Evolutionary conservation across 2,113 vertebrate species (phyloP), one percentile per base, ranked within the genome.

Genomic region (Odocoileus hemionus): DNA sequence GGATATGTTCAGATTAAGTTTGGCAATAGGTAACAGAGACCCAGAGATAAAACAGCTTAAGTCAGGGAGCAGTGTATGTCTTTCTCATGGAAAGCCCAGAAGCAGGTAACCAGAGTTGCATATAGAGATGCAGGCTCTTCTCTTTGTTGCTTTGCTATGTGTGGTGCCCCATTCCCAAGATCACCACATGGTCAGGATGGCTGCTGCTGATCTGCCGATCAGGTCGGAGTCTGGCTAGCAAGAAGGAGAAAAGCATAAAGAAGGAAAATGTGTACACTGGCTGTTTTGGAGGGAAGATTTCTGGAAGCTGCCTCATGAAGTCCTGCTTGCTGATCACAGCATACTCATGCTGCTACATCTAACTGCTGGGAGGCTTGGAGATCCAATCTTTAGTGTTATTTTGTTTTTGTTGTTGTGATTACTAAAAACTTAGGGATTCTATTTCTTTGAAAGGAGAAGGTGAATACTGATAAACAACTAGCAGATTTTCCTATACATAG

Each of bases 81-180:
- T 78, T 94, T 94, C 30, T 94, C 6, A 14, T 64, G 52, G 33
- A 61, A 61, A 84, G 43, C n/a, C 4, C 19, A 28, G 30, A 89
- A 28, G 0, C 25, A 58, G n/a, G 74, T 79, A 23, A 1, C 28
- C 1, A 7, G 39, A 6, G 1, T 79, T 21, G 7, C 54, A 3
- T 11, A 12, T 33, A 14, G 47, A 92, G 33, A 70, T 33, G 6
- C 5, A 13, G 1, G 11, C 19, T 87, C 45, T 78, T 50, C 30
- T n/a, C 10, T 23, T 8, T 52, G 12, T 76, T 45, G 12, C 79
- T 84, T 79, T 89, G 54, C 25, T 25, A 0, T 5, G 8, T 52
- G 57, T 55, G 36, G 33, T 28, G 39, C 28, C 94, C 58, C 85
- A 2, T 64, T 61, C 19, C 39, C 28, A 60, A 50, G 47, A 58